Evolutionary conservation across 2,888 invertebrate genomes (phyloP), one percentile per base, ranked within the genome.

Genomic region (Acrobasis suavella): DNA sequence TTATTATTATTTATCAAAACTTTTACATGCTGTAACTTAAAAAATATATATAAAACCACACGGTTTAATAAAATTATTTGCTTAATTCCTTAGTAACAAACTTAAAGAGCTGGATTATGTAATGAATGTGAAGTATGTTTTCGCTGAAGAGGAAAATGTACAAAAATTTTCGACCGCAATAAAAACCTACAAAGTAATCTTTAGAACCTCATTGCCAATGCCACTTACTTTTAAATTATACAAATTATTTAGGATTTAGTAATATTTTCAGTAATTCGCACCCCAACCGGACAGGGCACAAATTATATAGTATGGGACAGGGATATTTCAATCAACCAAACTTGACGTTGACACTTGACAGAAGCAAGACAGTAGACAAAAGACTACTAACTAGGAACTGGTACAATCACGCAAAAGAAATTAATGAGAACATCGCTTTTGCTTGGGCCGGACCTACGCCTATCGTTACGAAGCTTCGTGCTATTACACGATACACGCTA

Each of bases 91-190:
- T 12, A 2, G 8, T 1, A 15, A 15, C 9, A 37, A 37, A 15
- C 2, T 14, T 1, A 38, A 37, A 32, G 37, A 14, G 65, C 58
- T n/a, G 75, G 81, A 81, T 84, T 84, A 84, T 84, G 83, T 84
- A 84, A 84, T 80, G 80, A 65, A 64, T 59, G 50, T n/a, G n/a
- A 38, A 51, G 50, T 52, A 60, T 38, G 38, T 51, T 37, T 60
- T 37, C 12, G 32, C 46, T 60, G 52, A 56, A 49, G 50, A 50
- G 49, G 16, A 58, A 32, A 15, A 62, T 46, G n/a, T 14, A n/a
- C n/a, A 6, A 14, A 46, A 46, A 5, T 46, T 6, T 14, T 46
- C 14, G n/a, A n/a, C 7, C 1, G n/a, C 46, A 3, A 46, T 46
- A 14, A 14, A 14, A n/a, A n/a, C 12, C 12, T 46, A n/a, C 5